phyloP scores from a whole-genome alignment of 2,888 invertebrate genomes.

The Mycalesis mineus region DNA sequence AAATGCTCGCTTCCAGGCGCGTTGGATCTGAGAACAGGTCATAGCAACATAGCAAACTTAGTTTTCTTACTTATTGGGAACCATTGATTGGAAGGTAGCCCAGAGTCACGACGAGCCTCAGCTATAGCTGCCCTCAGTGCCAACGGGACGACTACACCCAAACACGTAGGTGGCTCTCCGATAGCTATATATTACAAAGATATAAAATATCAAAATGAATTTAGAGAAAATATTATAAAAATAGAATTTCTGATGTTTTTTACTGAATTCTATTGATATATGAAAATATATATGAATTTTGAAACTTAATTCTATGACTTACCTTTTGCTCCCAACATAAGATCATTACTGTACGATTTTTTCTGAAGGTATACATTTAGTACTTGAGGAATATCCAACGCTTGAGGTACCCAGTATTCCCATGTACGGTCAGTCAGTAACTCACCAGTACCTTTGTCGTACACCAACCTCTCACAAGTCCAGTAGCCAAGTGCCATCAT shows the following conservation, averaged over 20 bases:
- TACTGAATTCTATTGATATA: too few species aligned
- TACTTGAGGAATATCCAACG: slow-evolving; percentile 83
- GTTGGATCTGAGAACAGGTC: too few species aligned
- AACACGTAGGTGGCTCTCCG: slow-evolving; percentile 68
- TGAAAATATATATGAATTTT: too few species aligned
- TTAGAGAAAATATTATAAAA: too few species aligned
- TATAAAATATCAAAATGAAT: too few species aligned
- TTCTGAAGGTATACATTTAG: slow-evolving; percentile 79
- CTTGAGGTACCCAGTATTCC: slow-evolving; percentile 83
- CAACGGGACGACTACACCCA: slow-evolving; percentile 62
- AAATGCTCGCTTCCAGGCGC: too few species aligned
- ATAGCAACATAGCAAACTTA: too few species aligned
- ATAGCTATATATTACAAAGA: too few species aligned
- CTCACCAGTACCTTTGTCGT: slow-evolving; percentile 78
- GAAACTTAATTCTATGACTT: too few species aligned
- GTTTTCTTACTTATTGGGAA: slow-evolving; percentile 70
- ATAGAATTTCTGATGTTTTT: too few species aligned
- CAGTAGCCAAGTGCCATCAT: slow-evolving; percentile 84
- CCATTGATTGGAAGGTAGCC: slow-evolving; percentile 68
- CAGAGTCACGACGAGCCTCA: slow-evolving; percentile 78
- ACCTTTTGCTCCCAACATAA: slow-evolving; percentile 46
- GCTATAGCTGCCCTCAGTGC: slow-evolving; percentile 80
- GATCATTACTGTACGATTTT: slow-evolving; percentile 33
- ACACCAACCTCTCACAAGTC: slow-evolving; percentile 81
- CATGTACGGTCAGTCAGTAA: slow-evolving; percentile 84